Percentiles rank a stretch among this genome's conserved stretches.
Conservation (phyloP, 2,113 vertebrate genomes). For the Orthochromis indermauri region DNA sequence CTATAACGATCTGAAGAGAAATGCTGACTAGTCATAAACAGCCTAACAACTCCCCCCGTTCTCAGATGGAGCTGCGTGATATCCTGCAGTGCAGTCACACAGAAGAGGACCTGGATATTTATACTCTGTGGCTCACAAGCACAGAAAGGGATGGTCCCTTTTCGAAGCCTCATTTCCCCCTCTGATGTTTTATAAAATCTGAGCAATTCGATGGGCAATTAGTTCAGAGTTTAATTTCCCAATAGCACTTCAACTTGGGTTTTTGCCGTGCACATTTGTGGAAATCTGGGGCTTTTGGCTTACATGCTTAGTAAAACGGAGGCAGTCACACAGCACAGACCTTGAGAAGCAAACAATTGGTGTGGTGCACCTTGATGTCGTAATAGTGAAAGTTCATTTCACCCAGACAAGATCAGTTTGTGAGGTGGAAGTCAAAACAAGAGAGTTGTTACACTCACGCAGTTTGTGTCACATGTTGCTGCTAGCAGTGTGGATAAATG, state of each 20-base stretch:
- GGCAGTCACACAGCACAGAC: not conserved
- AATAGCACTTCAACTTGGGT: not conserved
- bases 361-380: not conserved
- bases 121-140: not conserved
- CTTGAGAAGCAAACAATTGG: not conserved
- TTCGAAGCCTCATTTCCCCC: not conserved
- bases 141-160: not conserved
- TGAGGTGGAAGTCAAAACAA: slow-evolving; percentile 19
- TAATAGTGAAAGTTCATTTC: slow-evolving; percentile 26
- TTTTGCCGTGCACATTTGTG: not conserved
- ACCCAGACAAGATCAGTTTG: not conserved
- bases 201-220: not conserved
- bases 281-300: not conserved
- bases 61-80: slow-evolving; percentile 18
- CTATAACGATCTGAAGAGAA: not conserved
- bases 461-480: not conserved
- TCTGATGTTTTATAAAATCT: not conserved
- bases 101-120: not conserved
- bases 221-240: not conserved
- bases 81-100: slow-evolving; percentile 38
- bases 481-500: not conserved
- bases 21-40: slow-evolving; percentile 38
- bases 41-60: not conserved
- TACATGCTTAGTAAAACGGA: not conserved
- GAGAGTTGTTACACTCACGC: not conserved